Evolutionary conservation across 2,113 vertebrate genomes (phyloP).

Genomic region (Ammodytes dubius): DNA sequence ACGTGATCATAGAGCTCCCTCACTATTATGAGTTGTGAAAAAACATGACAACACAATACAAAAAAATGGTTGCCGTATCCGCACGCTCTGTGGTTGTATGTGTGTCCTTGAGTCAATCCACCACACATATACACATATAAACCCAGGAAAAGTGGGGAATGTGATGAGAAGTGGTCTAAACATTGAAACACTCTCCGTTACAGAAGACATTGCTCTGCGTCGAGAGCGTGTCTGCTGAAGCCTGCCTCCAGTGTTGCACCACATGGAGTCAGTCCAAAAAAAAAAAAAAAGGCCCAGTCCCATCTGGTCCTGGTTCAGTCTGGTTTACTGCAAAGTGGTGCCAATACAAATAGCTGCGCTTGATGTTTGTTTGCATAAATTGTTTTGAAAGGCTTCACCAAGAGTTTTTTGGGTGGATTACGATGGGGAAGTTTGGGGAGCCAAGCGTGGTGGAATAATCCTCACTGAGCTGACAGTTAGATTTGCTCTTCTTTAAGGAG

Average conservation of each 20-base stretch:
- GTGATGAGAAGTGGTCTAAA: constrained; percentile 66
- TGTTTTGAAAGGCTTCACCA: constrained; percentile 97
- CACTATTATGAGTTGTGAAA: not conserved
- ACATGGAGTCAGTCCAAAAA: constrained; percentile 38
- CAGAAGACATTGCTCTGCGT: constrained; percentile 50
- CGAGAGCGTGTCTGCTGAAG: constrained; percentile 76
- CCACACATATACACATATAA: constrained; percentile 33
- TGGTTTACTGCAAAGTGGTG: constrained; percentile 92
- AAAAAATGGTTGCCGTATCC: constrained; percentile 6
- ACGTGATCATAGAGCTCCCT: not conserved
- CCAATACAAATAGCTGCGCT: constrained; percentile 96
- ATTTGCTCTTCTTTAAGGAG: constrained; percentile 74
- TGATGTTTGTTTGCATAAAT: constrained; percentile 99
- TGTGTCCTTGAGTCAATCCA: constrained; percentile 21
- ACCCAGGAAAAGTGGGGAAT: constrained; percentile 40
- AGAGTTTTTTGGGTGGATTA: constrained; percentile 92
- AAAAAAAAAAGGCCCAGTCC: constrained; percentile 71
- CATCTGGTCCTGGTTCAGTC: constrained; percentile 95
- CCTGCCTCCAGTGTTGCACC: constrained; percentile 74
- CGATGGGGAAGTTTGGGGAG: constrained; percentile 83
- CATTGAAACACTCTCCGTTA: constrained; percentile 58
- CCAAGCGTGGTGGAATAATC: constrained; percentile 82
- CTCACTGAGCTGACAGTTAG: constrained; percentile 78
- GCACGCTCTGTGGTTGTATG: constrained; percentile 6
- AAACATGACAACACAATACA: constrained; percentile 8